Evolutionary conservation across 2,113 vertebrate species (phyloP).

Genomic region (Oreochromis niloticus): DNA sequence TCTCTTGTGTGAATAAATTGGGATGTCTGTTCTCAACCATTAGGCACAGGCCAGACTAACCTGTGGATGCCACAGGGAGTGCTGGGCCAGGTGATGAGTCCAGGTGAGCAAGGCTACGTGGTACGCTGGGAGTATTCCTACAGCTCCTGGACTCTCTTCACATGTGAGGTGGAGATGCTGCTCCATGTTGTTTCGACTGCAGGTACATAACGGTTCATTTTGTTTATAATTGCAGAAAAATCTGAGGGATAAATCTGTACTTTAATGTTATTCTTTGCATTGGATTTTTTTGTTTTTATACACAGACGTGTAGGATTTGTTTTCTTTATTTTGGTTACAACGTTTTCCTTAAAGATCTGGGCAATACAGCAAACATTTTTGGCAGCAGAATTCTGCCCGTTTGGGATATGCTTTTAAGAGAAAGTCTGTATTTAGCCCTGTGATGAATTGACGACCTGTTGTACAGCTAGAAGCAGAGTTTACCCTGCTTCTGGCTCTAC

Average conservation of each 20-base stretch:
- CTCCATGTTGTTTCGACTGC: constrained; percentile 96
- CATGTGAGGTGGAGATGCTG: constrained; percentile 97
- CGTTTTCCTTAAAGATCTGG: background rate
- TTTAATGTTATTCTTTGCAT: background rate
- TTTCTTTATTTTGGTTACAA: background rate
- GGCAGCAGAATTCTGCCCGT: background rate
- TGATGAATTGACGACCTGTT: background rate
- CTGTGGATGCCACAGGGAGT: constrained; percentile 91
- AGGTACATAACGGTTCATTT: constrained; percentile 68
- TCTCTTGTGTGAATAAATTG: background rate
- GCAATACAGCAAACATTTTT: background rate
- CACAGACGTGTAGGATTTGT: background rate
- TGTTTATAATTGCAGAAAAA: background rate
- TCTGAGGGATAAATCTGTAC: background rate
- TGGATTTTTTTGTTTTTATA: background rate
- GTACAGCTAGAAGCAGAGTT: background rate
- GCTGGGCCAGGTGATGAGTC: constrained; percentile 84
- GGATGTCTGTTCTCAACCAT: background rate
- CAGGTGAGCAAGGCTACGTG: constrained; percentile 77
- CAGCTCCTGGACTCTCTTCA: constrained; percentile 95
- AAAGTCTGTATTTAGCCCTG: background rate
- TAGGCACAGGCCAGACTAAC: constrained; percentile 86
- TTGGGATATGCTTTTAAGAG: background rate
- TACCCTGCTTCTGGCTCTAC: background rate
- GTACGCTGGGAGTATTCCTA: constrained; percentile 96